A percentile compares a stretch with the other conserved stretches of the same genome.
Evolutionary conservation across 2,113 vertebrate genomes (phyloP).

Genomic region (Hassar affinis): DNA sequence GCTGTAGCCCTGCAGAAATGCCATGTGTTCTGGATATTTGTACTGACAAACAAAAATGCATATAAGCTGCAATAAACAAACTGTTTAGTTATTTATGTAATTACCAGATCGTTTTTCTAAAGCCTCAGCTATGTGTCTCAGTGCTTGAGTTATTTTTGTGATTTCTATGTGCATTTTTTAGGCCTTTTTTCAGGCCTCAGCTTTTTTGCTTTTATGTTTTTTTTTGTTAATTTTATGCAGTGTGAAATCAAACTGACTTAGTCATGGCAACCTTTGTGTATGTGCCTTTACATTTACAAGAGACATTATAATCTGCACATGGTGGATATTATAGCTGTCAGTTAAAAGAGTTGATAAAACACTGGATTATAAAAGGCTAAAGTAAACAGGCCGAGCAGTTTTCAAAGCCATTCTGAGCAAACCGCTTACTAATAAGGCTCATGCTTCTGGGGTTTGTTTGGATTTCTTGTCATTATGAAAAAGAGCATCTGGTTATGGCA

Average conservation of each 20-base stretch:
- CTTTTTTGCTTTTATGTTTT: background rate
- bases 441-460: background rate
- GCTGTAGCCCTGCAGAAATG: background rate
- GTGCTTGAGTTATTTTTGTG: background rate
- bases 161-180: background rate
- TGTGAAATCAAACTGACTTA: background rate
- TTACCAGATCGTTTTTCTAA: background rate
- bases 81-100: background rate
- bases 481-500: background rate
- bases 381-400: background rate
- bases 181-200: background rate
- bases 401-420: background rate
- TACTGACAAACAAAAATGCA: background rate
- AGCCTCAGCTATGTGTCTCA: no score
- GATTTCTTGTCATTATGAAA: background rate
- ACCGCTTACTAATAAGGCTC: background rate
- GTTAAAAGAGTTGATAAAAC: background rate
- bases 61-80: background rate
- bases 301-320: background rate
- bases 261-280: background rate
- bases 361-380: background rate
- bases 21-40: background rate
- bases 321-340: background rate
- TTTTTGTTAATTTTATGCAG: background rate
- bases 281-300: background rate